A percentile compares a stretch with the other conserved stretches of the same genome.
Evolutionary conservation across 2,113 vertebrate species (phyloP).

Genomic region (Python bivittatus): DNA sequence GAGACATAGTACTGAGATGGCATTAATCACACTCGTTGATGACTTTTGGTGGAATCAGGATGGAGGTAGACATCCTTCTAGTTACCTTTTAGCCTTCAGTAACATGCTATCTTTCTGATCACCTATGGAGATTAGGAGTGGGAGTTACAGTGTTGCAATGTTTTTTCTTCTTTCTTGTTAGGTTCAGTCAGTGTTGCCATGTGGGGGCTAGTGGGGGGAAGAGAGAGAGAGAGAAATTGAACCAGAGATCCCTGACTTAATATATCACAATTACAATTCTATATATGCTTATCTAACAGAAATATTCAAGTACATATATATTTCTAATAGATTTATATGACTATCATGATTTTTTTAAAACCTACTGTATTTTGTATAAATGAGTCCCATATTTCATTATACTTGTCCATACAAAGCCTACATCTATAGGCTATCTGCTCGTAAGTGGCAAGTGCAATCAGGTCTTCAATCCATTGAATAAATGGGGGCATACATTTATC

Average conservation of each 20-base stretch:
- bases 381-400: too few relatives aligned
- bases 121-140: background rate
- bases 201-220: background rate
- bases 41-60: background rate
- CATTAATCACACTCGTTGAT: background rate
- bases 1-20: background rate
- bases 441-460: too few relatives aligned
- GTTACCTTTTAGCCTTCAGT: background rate
- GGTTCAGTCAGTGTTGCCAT: background rate
- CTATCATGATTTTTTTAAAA: too few relatives aligned
- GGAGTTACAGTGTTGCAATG: background rate
- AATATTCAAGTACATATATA: too few relatives aligned
- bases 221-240: background rate
- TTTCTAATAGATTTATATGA: too few relatives aligned
- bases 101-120: background rate
- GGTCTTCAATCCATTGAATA: too few relatives aligned
- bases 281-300: too few relatives aligned
- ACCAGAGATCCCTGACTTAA: background rate
- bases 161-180: background rate
- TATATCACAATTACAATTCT: too few relatives aligned
- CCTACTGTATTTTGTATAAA: too few relatives aligned
- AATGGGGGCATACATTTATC: too few relatives aligned
- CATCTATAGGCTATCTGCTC: too few relatives aligned
- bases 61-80: background rate
- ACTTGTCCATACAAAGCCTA: too few relatives aligned